Conservation (phyloP, 2,888 invertebrate species). For the Drosophila putrida region DNA sequence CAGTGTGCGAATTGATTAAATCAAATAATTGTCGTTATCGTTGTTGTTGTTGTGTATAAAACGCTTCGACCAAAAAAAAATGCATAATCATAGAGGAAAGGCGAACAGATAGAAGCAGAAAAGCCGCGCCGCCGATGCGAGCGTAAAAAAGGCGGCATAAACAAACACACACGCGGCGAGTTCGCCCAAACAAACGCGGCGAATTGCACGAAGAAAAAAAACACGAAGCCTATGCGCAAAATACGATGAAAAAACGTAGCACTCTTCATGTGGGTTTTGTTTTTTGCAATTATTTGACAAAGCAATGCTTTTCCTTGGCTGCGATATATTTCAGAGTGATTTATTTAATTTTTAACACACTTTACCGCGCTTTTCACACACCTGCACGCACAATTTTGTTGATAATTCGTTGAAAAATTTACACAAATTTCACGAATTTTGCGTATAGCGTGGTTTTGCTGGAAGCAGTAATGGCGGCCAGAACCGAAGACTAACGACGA, state of each 20-base stretch:
- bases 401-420: conserved; percentile 71
- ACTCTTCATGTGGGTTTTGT: conserved; percentile 76
- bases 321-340: conserved; percentile 27
- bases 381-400: conserved; percentile 72
- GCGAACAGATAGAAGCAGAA: conserved; percentile 52
- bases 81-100: conserved; percentile 62
- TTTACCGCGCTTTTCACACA: conserved; percentile 69
- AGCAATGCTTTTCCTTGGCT: conserved; percentile 14
- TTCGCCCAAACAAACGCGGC: conserved; percentile 81
- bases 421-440: conserved; percentile 78
- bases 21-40: conserved; percentile 13
- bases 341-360: conserved; percentile 57
- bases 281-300: conserved; percentile 60
- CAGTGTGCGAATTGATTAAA: conserved; percentile 19
- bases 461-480: conserved; percentile 93
- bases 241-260: conserved; percentile 71
- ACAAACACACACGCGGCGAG: conserved; percentile 82
- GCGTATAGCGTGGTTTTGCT: conserved; percentile 84
- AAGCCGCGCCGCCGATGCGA: conserved; percentile 65
- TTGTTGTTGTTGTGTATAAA: conserved; percentile 16
- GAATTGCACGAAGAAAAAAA: conserved; percentile 75
- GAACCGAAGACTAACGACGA: conserved; percentile 77
- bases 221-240: conserved; percentile 76
- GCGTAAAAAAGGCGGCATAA: conserved; percentile 76
- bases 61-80: conserved; percentile 40